Evolutionary conservation across 2,797 vertebrate genomes (phyloP).

Genomic region (Lithobates pipiens): DNA sequence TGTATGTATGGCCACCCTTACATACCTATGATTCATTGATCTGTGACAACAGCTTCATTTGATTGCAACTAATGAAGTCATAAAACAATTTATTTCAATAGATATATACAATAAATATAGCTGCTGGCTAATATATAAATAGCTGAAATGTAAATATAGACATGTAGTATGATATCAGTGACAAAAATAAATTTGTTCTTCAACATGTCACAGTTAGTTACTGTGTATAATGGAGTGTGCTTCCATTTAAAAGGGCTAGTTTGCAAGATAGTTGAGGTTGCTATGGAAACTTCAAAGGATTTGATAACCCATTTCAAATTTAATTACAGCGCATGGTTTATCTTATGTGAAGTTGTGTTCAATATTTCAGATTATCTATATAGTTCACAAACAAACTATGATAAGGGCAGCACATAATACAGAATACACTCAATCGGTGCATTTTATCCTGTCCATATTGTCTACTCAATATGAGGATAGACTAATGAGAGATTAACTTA

Average conservation of each 20-base stretch:
- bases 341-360: slow-evolving; percentile 33
- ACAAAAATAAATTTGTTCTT: neutral
- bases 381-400: slow-evolving; percentile 8
- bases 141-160: neutral
- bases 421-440: neutral
- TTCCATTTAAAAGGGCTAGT: neutral
- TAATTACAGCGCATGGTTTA: slow-evolving; percentile 24
- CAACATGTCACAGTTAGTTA: slow-evolving; percentile 5
- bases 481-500: neutral
- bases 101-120: neutral
- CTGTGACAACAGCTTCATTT: too few relatives aligned
- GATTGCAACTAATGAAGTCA: neutral
- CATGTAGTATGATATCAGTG: neutral
- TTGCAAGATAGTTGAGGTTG: slow-evolving; percentile 23
- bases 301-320: slow-evolving; percentile 24
- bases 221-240: slow-evolving; percentile 1
- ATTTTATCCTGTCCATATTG: neutral
- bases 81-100: neutral
- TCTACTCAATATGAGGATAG: neutral
- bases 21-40: too few relatives aligned
- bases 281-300: slow-evolving; percentile 41
- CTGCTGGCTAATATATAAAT: neutral
- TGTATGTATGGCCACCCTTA: too few relatives aligned
- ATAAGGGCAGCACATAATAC: neutral
- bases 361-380: slow-evolving; percentile 19